These are phyloP conservation scores for Charina bottae DNA, from an alignment of 2,113 vertebrate species.

Conservation along the genomic window DNA sequence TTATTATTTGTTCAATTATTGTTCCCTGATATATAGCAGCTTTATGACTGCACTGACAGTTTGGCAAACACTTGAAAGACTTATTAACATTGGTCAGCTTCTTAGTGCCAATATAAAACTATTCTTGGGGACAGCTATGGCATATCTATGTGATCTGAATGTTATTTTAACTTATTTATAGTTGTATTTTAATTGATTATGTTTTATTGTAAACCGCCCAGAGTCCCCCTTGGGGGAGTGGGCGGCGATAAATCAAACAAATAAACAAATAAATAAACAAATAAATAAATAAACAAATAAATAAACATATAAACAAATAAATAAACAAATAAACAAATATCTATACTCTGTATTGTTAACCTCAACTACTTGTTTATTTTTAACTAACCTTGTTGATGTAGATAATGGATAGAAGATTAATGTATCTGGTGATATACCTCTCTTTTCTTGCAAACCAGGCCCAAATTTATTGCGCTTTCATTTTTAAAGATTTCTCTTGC, in stretches of 20 bases:
- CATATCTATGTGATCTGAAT: too few relatives aligned
- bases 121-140: neutral
- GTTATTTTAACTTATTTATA: too few relatives aligned
- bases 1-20: neutral
- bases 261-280: too few relatives aligned
- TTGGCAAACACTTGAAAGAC: neutral
- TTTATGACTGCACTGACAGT: neutral
- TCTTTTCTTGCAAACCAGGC: conserved; percentile 45
- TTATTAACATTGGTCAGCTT: neutral
- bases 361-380: conserved; percentile 5
- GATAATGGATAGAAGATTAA: conserved; percentile 36
- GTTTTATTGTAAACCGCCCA: too few relatives aligned
- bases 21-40: neutral
- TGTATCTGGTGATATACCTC: conserved; percentile 45
- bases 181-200: too few relatives aligned
- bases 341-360: conserved; percentile 3
- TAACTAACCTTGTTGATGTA: conserved; percentile 9
- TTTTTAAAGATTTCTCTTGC: conserved; percentile 58
- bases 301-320: too few relatives aligned
- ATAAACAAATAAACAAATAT: too few relatives aligned
- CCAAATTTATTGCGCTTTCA: conserved; percentile 52
- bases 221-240: too few relatives aligned
- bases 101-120: neutral
- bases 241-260: too few relatives aligned
- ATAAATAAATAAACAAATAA: too few relatives aligned